These are phyloP conservation scores for Cremastinae sp. DNA, from an alignment of 2,888 invertebrate genomes.

Conservation along the genomic window DNA sequence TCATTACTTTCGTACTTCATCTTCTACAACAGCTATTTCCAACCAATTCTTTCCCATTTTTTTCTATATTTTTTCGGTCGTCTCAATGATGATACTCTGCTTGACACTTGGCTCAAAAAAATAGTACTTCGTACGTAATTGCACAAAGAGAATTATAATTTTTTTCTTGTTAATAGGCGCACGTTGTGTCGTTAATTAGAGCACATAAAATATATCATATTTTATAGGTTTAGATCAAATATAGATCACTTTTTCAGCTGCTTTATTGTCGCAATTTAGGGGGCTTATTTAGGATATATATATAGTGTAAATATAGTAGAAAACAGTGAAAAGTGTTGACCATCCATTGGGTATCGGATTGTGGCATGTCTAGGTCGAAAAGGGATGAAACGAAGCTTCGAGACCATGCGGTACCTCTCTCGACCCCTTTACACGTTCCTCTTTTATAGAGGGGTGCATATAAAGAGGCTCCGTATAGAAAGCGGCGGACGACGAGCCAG, in stretches of 20 bases:
- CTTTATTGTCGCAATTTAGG: too few species aligned
- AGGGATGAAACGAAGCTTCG: too few species aligned
- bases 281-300: too few species aligned
- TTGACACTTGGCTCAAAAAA: too few species aligned
- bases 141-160: too few species aligned
- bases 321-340: not conserved
- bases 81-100: not conserved
- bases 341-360: conserved; percentile 45
- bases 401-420: conserved; percentile 17
- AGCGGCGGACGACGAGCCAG: conserved; percentile 35
- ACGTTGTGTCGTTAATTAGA: too few species aligned
- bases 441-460: conserved; percentile 51
- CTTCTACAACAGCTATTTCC: too few species aligned
- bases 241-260: too few species aligned
- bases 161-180: too few species aligned
- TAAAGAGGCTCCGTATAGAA: not conserved
- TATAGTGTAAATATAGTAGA: conserved; percentile 21
- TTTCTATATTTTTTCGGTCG: not conserved
- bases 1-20: conserved; percentile 38
- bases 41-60: conserved; percentile 24
- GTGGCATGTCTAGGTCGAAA: conserved; percentile 23
- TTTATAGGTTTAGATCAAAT: not conserved
- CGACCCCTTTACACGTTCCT: conserved; percentile 58
- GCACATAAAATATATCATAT: too few species aligned
- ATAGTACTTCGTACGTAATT: too few species aligned